Evolutionary conservation across 2,888 invertebrate genomes (phyloP), one percentile per base, ranked within the genome.

Genomic region (Sinotaia quadrata): DNA sequence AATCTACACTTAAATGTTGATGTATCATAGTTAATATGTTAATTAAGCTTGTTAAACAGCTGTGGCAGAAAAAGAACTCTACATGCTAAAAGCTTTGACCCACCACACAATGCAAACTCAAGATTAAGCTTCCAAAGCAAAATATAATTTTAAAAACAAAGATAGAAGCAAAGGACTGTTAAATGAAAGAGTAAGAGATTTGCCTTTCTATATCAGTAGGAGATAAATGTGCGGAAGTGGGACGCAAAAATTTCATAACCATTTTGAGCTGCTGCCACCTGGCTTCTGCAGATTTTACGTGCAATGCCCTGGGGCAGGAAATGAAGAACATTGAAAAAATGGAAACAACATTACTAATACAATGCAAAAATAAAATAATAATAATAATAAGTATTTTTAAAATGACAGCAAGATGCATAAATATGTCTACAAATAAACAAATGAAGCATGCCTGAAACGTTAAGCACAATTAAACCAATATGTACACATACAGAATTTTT

Each of bases 231-330:
- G 71, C 59, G 33, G 75, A 67, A 4, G 54, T 71, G 24, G 81
- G 80, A 29, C 77, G 78, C 29, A 83, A 72, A 76, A 83, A 82
- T 79, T 81, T 80, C 78, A 84, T 76, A 52, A 80, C 79, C 67
- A 78, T 74, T 75, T 78, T 80, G 56, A 84, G 72, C 69, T 80
- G 81, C 44, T 77, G 78, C 84, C 84, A 84, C 49, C 80, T 73
- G n/a, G 71, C 75, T 61, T 82, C 82, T 18, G 81, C 76, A 62
- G 77, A 67, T 69, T 74, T 75, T 52, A 69, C 47, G n/a, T 68
- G 47, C 56, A 34, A 31, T 31, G 60, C 66, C 57, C 70, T 70
- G 66, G 60, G 49, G 56, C 59, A 51, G n/a, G 47, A 47, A 47
- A 47, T 21, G 24, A 47, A 1, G 24, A 47, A 47, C 8, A 7